Percentiles rank a stretch among this genome's conserved stretches.
Conservation (phyloP, 2,113 vertebrate genomes). For the Argyrosomus japonicus region DNA sequence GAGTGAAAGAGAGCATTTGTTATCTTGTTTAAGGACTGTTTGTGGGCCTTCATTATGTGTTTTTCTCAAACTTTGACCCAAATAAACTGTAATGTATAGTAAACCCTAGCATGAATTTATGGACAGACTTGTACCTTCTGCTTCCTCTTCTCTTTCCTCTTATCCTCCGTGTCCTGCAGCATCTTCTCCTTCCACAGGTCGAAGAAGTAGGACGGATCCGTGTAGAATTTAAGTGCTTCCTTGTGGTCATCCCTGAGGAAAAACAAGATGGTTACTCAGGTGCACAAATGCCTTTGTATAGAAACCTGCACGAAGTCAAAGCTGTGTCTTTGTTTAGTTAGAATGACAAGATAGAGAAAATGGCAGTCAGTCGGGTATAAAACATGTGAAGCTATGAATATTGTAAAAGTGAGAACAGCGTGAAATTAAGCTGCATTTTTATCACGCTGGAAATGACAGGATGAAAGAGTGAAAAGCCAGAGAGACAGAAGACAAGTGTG, state of each 20-base stretch:
- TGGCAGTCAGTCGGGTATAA: not conserved
- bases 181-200: slow-evolving; percentile 99
- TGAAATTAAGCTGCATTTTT: not conserved
- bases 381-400: slow-evolving; percentile 39
- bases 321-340: not conserved
- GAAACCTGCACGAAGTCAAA: not conserved
- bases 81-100: not conserved
- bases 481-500: not conserved
- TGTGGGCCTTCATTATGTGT: not conserved
- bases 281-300: not conserved
- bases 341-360: not conserved
- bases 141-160: slow-evolving; percentile 92
- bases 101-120: not conserved
- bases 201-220: slow-evolving; percentile 98
- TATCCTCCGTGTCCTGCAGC: slow-evolving; percentile 99
- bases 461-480: slow-evolving; percentile 5
- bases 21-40: not conserved
- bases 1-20: not conserved
- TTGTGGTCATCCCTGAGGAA: slow-evolving; percentile 94
- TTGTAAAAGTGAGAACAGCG: slow-evolving; percentile 19
- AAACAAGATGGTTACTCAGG: not conserved
- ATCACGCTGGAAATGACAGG: slow-evolving; percentile 19
- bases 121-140: slow-evolving; percentile 77
- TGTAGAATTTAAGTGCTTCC: slow-evolving; percentile 97
- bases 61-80: not conserved